These are phyloP conservation scores for Steinernema hermaphroditum DNA, from an alignment of 2,888 invertebrate species.

Conservation along the genomic window DNA sequence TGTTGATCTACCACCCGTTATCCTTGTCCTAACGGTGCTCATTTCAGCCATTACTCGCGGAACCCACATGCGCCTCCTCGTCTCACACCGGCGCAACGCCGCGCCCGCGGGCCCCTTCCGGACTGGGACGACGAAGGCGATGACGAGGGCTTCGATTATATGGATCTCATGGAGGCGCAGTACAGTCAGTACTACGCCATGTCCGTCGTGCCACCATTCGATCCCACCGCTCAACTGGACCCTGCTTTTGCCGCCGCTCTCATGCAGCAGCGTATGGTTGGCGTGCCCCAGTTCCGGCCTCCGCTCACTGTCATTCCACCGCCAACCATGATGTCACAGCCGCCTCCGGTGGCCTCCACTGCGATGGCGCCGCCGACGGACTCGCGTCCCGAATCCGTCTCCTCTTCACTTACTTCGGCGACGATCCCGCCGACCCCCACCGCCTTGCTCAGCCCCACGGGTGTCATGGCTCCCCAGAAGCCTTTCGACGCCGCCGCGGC, in stretches of 20 bases:
- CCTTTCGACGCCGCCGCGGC: conserved; percentile 31
- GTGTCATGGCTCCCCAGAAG: conserved; percentile 22
- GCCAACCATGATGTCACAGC: conserved; percentile 32
- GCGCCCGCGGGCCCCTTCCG: conserved; percentile 64
- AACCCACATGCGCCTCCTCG: conserved; percentile 55
- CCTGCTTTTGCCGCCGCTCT: conserved; percentile 27
- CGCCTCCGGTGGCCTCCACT: conserved; percentile 16
- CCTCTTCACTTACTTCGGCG: conserved; percentile 43
- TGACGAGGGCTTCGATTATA: conserved; percentile 66
- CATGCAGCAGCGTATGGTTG: conserved; percentile 54
- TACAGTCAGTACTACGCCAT: conserved; percentile 65
- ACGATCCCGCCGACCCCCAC: conserved; percentile 48
- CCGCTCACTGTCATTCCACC: conserved; percentile 49
- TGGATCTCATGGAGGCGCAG: conserved; percentile 66
- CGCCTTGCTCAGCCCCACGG: conserved; percentile 45
- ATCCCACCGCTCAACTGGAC: conserved; percentile 44
- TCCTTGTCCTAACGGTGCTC: background rate
- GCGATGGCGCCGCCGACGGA: conserved; percentile 14
- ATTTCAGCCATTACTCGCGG: conserved; percentile 36
- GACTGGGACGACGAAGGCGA: conserved; percentile 64
- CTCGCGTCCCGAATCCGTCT: conserved; percentile 48
- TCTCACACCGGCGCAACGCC: conserved; percentile 55
- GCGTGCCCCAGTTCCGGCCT: conserved; percentile 46
- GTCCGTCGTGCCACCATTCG: conserved; percentile 58
- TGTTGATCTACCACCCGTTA: too few species aligned